Conservation (phyloP, 2,113 vertebrate species). For the Lophochroa leadbeateri region DNA sequence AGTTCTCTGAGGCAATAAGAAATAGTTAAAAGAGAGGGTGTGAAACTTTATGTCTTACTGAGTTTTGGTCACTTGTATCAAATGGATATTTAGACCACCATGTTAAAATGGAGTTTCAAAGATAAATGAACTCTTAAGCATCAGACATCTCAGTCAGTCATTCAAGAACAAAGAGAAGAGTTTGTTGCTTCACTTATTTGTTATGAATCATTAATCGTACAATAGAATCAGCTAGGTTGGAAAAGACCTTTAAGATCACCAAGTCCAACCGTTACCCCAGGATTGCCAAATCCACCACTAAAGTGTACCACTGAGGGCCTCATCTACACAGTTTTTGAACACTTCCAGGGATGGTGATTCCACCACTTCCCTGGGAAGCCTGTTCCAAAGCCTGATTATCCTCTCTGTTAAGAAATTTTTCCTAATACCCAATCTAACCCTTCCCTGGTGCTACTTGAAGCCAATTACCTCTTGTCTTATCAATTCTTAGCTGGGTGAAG, state of each 20-base stretch:
- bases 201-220: neutral
- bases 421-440: neutral
- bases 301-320: neutral
- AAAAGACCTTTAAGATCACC: neutral
- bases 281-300: neutral
- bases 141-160: neutral
- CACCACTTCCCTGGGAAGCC: neutral
- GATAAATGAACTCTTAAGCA: neutral
- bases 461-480: neutral
- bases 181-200: neutral
- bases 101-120: neutral
- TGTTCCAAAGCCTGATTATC: neutral
- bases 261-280: neutral
- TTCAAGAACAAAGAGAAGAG: neutral
- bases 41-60: neutral
- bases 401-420: neutral
- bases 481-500: neutral
- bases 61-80: neutral
- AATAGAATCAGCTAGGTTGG: neutral
- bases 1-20: neutral
- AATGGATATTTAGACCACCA: neutral
- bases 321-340: neutral
- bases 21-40: neutral
- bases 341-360: neutral
- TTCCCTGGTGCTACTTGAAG: neutral